Percentiles rank a stretch among this genome's conserved stretches.
Conservation (phyloP, 2,888 invertebrate genomes). For the Agrypnus murinus region DNA sequence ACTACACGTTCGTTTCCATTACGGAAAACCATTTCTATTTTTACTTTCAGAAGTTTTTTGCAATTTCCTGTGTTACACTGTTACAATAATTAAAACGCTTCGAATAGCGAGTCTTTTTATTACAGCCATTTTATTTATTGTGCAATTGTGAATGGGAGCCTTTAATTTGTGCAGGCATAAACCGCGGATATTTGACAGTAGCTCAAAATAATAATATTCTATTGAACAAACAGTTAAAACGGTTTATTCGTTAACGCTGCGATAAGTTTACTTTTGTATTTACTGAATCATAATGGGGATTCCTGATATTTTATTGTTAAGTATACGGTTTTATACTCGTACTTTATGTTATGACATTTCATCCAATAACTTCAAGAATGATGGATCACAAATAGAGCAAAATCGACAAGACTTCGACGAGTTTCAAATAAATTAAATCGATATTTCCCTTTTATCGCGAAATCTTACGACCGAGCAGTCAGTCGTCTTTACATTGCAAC, state of each 20-base stretch:
- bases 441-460: constrained; percentile 32
- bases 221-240: no score
- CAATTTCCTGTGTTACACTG: constrained; percentile 24
- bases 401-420: constrained; percentile 11
- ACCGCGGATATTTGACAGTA: constrained; percentile 3
- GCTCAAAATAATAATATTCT: constrained; percentile 9
- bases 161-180: constrained; percentile 17
- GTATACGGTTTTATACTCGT: constrained; percentile 16
- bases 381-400: constrained; percentile 24
- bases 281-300: constrained; percentile 33
- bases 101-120: constrained; percentile 20
- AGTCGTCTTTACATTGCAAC: constrained; percentile 32
- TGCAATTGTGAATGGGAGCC: background rate
- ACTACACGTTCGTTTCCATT: constrained; percentile 40
- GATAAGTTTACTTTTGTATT: constrained; percentile 18
- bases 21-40: constrained; percentile 27
- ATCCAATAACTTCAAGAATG: constrained; percentile 16
- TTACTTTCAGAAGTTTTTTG: constrained; percentile 29
- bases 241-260: no score
- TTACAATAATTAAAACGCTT: constrained; percentile 1
- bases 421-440: constrained; percentile 20
- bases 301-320: constrained; percentile 31
- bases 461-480: constrained; percentile 32
- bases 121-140: constrained; percentile 18
- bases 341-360: constrained; percentile 24